Evolutionary conservation across 2,797 vertebrate species (phyloP), one percentile per base, ranked within the genome.

Genomic region (Sciurus vulgaris): DNA sequence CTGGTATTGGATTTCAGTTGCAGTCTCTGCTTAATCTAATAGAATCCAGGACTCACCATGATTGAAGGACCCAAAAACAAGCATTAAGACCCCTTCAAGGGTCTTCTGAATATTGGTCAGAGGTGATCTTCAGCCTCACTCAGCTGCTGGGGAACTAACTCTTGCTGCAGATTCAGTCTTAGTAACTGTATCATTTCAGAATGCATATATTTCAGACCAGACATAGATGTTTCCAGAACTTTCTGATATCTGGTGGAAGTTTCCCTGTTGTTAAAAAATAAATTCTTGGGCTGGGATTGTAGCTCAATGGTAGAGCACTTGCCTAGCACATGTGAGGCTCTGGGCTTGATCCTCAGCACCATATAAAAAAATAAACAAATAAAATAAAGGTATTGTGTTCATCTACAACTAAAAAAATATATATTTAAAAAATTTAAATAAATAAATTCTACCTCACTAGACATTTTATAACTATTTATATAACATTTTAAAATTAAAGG

Each of bases 1-100:
- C 33, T 90, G 51, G 73, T 85, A 3, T 28, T 78, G 28, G 24
- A 86, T 70, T 97, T 94, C 38, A 59, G 70, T 90, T 89, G 69
- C 44, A 67, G 73, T 61, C 3, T 22, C 22, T 86, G 35, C 10
- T 76, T 44, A 44, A 33, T 88, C 65, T 93, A 59, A 92, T 47
- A 86, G 74, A 83, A 76, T 65, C 35, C 63, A 61, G 35, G 9
- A 28, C 13, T 92, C 24, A 18, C 41, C 28, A 88, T 33, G 24
- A 94, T 22, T 91, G 76, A 74, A 69, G n/a, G 17, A 67, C 30
- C 54, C 69, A 78, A 28, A 73, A 24, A 44, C 24, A 15, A 92
- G 63, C 56, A 73, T 69, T 78, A 69, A 47, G 51, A 74, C 89
- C 0, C 44, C 82, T 11, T 44, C 54, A 59, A 69, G 70, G 87